A percentile compares a stretch with the other conserved stretches of the same genome.
Conservation (phyloP, 1,140 invertebrate genomes). For the Littorina saxatilis region DNA sequence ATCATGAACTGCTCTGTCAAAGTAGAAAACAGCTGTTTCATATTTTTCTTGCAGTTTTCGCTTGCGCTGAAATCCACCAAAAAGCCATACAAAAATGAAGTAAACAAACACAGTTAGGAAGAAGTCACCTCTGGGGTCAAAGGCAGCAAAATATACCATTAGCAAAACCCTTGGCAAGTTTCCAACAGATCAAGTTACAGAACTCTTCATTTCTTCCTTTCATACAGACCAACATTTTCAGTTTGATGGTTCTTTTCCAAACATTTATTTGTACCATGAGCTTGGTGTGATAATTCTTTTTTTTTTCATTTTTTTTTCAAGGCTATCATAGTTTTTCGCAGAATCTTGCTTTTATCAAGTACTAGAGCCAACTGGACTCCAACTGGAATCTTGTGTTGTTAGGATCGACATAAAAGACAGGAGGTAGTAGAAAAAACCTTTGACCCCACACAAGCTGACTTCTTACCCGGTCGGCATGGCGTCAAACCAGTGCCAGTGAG, state of each 20-base stretch:
- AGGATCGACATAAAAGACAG: conserved; percentile 1
- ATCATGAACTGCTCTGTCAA: not conserved
- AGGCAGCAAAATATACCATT: conserved; percentile 18
- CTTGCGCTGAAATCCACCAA: not conserved
- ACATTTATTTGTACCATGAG: too few relatives aligned
- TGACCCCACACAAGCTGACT: conserved; percentile 52
- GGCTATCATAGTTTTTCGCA: too few relatives aligned
- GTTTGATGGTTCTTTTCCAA: too few relatives aligned
- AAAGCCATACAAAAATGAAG: not conserved
- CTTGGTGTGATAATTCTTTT: too few relatives aligned
- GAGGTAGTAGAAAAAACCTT: conserved; percentile 43
- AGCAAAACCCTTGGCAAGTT: too few relatives aligned
- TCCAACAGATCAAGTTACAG: too few relatives aligned
- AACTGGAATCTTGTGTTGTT: conserved; percentile 49
- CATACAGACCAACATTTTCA: too few relatives aligned
- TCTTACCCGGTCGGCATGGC: conserved; percentile 47
- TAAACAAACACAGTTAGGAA: conserved; percentile 20
- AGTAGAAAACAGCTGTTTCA: not conserved
- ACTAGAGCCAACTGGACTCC: conserved; percentile 36
- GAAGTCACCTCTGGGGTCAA: conserved; percentile 48
- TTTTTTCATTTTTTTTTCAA: too few relatives aligned
- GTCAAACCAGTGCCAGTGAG: not conserved
- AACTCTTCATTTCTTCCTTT: too few relatives aligned
- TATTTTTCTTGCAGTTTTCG: not conserved
- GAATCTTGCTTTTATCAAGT: too few relatives aligned